phyloP scores from a whole-genome alignment of 1,140 invertebrate genomes.

The Macrobrachium nipponense region DNA sequence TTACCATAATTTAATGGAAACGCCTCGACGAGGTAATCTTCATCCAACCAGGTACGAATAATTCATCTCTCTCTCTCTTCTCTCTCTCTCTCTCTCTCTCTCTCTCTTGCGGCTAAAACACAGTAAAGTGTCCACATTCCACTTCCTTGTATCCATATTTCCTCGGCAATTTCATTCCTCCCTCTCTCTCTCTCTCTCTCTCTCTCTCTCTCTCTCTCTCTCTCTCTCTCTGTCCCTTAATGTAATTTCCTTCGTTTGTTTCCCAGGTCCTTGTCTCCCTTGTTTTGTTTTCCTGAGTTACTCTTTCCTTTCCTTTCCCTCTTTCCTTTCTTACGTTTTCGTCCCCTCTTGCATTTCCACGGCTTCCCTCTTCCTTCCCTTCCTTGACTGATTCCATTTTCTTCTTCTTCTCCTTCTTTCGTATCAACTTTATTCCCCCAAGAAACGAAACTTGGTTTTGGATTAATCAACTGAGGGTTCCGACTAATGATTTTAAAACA shows the following conservation, averaged over 20 bases:
- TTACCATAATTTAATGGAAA: no score
- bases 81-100: no score
- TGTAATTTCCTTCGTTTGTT: not conserved
- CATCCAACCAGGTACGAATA: no score
- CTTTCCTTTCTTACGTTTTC: not conserved
- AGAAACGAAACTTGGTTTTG: no score
- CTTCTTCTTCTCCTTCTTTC: not conserved
- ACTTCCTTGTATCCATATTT: no score
- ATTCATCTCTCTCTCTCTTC: no score
- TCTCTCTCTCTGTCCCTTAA: not conserved
- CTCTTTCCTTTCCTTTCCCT: slow-evolving; percentile 7
- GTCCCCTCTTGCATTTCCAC: not conserved
- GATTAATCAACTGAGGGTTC: no score
- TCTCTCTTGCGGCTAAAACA: no score
- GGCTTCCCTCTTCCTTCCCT: not conserved
- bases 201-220: slow-evolving; percentile 9
- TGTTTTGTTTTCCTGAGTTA: not conserved
- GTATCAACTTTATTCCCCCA: not conserved
- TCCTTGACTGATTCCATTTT: not conserved
- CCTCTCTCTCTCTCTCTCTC: not conserved
- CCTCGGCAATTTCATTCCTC: not conserved
- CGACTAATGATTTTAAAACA: no score
- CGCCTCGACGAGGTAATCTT: no score
- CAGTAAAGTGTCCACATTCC: no score
- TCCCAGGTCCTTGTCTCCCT: not conserved